Base-by-base conservation (phyloP, 2,888 invertebrate species). In the Brenthis hecate region DNA sequence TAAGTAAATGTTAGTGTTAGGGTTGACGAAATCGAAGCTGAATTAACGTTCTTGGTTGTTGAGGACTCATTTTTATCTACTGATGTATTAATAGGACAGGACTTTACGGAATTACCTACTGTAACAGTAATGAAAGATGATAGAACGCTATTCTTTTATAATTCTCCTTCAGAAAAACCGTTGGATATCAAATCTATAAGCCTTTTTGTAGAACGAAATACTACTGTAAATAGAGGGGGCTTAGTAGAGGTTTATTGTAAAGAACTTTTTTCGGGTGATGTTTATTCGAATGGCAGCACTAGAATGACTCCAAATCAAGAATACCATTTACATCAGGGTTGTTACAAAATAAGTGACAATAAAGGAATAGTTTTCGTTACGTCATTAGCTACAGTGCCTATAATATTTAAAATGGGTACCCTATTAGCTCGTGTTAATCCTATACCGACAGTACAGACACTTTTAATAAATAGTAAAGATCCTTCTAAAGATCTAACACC, bases 301-400 rank as follows among this genome's bases (percentile, higher is more conserved):
- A 68, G 58, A 50, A 53, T 56, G 14, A 51, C 71, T 71, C 53
- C 54, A 70, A 0, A 64, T 64, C 32, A 57, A 70, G 47, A 61
- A 51, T 32, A 61, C 14, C 14, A 50, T 70, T 71, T 6, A 16
- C 70, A 2, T 48, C 54, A 11, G 64, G 54, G 2, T 6, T 6
- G 6, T 32, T 32, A 32, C 6, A 32, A 6, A 32, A 6, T 32
- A 6, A 32, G 6, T 32, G 6, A 32, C 32, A 6, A 0, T 32
- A 32, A 32, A 32, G 5, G 6, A 6, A 6, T 32, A 0, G 6
- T 32, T 6, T 6, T 6, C 5, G 32, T 32, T 1, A 32, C 32
- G 4, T 6, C 4, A 4, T 32, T 32, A 4, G 0, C 32, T 3
- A 32, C 32, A 4, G 32, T 6, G 0, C 32, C 6, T 32, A 32